A percentile compares a stretch with the other conserved stretches of the same genome.
These are phyloP conservation scores for Melinopterus prodromus DNA, from an alignment of 2,888 invertebrate genomes.

Conservation along the genomic window DNA sequence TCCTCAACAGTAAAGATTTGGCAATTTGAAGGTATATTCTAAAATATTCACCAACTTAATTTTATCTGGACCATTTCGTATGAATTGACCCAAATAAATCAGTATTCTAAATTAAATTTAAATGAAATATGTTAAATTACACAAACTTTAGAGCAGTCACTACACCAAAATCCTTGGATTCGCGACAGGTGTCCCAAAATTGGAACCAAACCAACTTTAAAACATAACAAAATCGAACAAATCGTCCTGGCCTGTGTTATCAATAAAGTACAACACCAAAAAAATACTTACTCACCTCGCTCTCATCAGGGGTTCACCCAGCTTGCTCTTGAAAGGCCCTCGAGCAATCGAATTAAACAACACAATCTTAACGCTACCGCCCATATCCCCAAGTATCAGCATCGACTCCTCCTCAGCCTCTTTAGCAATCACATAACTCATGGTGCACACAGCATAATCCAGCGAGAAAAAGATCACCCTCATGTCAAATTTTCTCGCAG, in stretches of 20 bases:
- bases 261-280: neutral
- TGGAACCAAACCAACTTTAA: too few relatives aligned
- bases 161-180: too few relatives aligned
- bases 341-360: conserved; percentile 69
- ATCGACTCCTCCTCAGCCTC: conserved; percentile 67
- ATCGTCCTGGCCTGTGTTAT: neutral
- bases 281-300: conserved; percentile 61
- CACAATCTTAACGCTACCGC: conserved; percentile 73
- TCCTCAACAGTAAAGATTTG: too few relatives aligned
- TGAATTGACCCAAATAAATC: too few relatives aligned
- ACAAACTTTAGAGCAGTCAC: too few relatives aligned
- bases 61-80: too few relatives aligned
- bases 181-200: too few relatives aligned
- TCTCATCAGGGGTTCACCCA: conserved; percentile 68
- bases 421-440: conserved; percentile 70
- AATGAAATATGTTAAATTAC: too few relatives aligned
- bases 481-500: conserved; percentile 76
- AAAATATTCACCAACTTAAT: too few relatives aligned
- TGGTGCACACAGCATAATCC: conserved; percentile 65
- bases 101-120: too few relatives aligned
- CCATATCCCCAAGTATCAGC: conserved; percentile 77
- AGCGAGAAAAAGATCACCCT: conserved; percentile 75
- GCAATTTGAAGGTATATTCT: too few relatives aligned
- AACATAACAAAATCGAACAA: neutral
- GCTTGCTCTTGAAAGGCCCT: conserved; percentile 76